Percentiles rank a stretch among this genome's conserved stretches.
phyloP scores from a whole-genome alignment of 2,113 vertebrate genomes.

The Gila orcuttii region DNA sequence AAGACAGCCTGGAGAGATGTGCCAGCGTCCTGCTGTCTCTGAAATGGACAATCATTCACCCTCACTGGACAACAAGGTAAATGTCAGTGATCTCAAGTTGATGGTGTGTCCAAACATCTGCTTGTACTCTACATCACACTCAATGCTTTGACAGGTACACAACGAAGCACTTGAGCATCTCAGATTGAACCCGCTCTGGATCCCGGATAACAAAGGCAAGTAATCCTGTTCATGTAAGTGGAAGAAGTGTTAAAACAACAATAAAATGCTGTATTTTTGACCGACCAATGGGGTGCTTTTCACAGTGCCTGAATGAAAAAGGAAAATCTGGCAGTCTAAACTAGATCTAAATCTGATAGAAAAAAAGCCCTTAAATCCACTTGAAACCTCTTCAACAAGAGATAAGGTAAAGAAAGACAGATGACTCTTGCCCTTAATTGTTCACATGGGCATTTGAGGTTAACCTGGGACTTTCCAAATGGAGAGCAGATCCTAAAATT shows the following conservation, averaged over 20 bases:
- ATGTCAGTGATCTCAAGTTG: conserved; percentile 38
- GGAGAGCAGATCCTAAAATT: neutral
- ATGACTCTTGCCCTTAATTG: neutral
- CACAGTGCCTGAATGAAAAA: conserved; percentile 19
- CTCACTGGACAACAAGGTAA: conserved; percentile 35
- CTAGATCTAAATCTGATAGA: neutral
- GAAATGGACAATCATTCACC: conserved; percentile 31
- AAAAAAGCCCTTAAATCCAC: neutral
- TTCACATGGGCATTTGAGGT: conserved; percentile 5
- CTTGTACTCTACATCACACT: conserved; percentile 24
- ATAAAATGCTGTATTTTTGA: neutral
- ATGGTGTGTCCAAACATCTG: conserved; percentile 33
- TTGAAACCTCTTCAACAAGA: conserved; percentile 15
- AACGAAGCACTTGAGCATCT: conserved; percentile 26
- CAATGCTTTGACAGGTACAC: conserved; percentile 17
- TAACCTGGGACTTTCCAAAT: conserved; percentile 25
- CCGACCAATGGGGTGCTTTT: conserved; percentile 14
- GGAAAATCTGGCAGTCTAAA: neutral
- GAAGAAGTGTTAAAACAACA: conserved; percentile 26
- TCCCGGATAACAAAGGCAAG: conserved; percentile 1
- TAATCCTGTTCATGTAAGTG: conserved; percentile 3
- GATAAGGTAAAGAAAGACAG: conserved; percentile 22
- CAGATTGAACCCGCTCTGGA: neutral
- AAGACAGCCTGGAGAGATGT: conserved; percentile 18
- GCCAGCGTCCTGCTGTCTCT: conserved; percentile 29